Evolutionary conservation across 2,113 vertebrate genomes (phyloP).

Genomic region (Nematolebias whitei): DNA sequence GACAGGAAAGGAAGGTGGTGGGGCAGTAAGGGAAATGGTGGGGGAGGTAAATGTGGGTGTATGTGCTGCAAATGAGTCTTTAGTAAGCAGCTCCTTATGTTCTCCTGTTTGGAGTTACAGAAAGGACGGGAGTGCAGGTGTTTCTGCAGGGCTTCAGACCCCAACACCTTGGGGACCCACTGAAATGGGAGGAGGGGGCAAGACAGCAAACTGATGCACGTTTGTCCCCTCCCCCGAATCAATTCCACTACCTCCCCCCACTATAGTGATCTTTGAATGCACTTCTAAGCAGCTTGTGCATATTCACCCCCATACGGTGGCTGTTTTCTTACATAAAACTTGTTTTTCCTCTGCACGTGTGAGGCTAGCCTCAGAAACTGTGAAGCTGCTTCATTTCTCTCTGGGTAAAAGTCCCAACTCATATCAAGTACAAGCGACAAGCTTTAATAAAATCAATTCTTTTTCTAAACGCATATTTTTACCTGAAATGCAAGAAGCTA

Average conservation of each 20-base stretch:
- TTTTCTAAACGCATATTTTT: no score
- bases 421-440: conserved; percentile 41
- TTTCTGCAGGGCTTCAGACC: conserved; percentile 67
- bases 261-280: conserved; percentile 56
- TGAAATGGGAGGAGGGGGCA: conserved; percentile 58
- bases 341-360: conserved; percentile 49
- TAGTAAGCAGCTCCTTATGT: conserved; percentile 37
- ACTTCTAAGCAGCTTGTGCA: conserved; percentile 66
- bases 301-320: conserved; percentile 45
- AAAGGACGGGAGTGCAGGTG: conserved; percentile 48
- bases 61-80: conserved; percentile 68
- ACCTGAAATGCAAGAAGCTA: no score
- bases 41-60: conserved; percentile 40
- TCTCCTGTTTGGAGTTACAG: conserved; percentile 27
- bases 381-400: conserved; percentile 50
- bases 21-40: conserved; percentile 13
- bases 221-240: conserved; percentile 14
- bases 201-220: conserved; percentile 42
- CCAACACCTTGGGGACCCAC: conserved; percentile 49
- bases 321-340: conserved; percentile 53
- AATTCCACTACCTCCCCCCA: conserved; percentile 19
- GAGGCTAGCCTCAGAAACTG: conserved; percentile 40
- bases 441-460: not conserved
- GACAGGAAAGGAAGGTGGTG: conserved; percentile 30
- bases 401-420: conserved; percentile 33